Base-by-base conservation (phyloP, 2,113 vertebrate genomes). In the Vulpes vulpes region DNA sequence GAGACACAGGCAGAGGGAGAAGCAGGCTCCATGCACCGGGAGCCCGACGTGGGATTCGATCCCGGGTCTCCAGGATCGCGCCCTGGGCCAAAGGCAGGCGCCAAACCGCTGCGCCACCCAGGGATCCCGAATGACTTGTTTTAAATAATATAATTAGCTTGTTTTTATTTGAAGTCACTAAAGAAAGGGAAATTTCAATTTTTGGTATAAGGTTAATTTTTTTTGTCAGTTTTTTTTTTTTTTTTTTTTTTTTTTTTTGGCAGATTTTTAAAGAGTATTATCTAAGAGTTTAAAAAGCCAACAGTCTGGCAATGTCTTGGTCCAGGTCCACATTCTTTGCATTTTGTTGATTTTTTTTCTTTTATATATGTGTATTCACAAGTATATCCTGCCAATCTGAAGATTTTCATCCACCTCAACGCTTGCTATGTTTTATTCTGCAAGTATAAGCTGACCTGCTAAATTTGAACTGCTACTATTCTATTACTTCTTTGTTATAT, bases 101-200 rank as follows among this genome's bases (percentile, higher is more conserved):
- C n/a, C n/a, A n/a, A n/a, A n/a, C n/a, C n/a, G n/a, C n/a, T n/a
- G n/a, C n/a, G n/a, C n/a, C n/a, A n/a, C n/a, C n/a, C n/a, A n/a
- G n/a, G n/a, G n/a, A n/a, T n/a, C n/a, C n/a, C n/a, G 35, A 43
- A 8, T 87, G 57, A 76, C 14, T 74, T 12, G 9, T 81, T 95
- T 85, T 5, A 92, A 74, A 65, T 78, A 85, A 20, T 88, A 30
- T 27, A 92, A 17, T 65, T 55, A 53, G 43, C 15, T 65, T 53
- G 7, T 51, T 95, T 96, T 92, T 95, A 55, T 8, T 57, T 64
- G 87, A 92, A 89, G 53, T 84, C 59, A 80, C 51, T 25, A 30
- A 27, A 12, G 10, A 82, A 62, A 67, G 73, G 53, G 30, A 69
- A 91, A 64, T 79, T 82, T 5, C 4, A 64, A 1, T 53, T 82